Base-by-base conservation (phyloP, 2,113 vertebrate genomes). In the Microtus montanus region DNA sequence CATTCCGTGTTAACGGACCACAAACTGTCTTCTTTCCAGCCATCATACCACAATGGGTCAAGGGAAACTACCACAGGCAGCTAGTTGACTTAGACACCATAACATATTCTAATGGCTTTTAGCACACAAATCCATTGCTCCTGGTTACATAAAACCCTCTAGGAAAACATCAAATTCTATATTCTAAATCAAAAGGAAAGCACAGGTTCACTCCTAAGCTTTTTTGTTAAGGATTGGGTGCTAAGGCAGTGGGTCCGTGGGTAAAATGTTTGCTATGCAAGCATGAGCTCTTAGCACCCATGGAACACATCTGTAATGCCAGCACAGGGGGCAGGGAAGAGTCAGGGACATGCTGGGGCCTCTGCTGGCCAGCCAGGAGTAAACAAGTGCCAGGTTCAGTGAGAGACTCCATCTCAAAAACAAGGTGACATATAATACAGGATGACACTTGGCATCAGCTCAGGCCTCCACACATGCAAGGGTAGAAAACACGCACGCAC, bases 181-280 rank as follows among this genome's bases (percentile, higher is more conserved):
- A 89, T 44, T 93, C 66, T 70, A 33, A 73, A 90, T 78, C 11
- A 87, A 93, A 92, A 89, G 22, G 11, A 35, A 61, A 93, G 82
- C 47, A 19, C 28, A 38, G 47, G 63, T 68, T 8, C 75, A 35
- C 44, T 49, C 35, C 30, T 35, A 24, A 17, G 17, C 33, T 52
- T 24, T n/a, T 83, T 1, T 83, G 61, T 33, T 64, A 11, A 58
- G 41, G 30, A 35, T 10, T 12, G 20, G 28, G 19, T 10, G 64
- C 19, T 47, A 24, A 30, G 17, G 30, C 9, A 5, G 41, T 68
- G 4, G 38, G 9, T 66, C 28, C 7, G 2, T 33, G 15, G 63
- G 14, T 12, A 41, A 17, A 44, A 7, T 17, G 35, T 41, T 15
- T 17, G n/a, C 14, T 63, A 3, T 3, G 19, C 82, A 63, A 20